Base-by-base conservation (phyloP, 23 tunicate genomes). In the Trididemnum nubilum region DNA sequence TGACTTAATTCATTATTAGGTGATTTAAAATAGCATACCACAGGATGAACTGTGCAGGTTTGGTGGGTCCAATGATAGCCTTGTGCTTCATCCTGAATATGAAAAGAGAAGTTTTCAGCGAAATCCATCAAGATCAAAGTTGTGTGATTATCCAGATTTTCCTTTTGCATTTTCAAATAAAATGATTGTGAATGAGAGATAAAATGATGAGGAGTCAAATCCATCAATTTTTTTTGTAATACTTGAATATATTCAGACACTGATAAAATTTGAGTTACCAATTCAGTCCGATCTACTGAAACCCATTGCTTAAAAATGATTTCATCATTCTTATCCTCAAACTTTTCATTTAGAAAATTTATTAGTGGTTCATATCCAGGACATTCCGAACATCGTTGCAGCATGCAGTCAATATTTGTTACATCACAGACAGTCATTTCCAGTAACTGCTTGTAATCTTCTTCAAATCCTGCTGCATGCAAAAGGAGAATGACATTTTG, bases 11-110 rank as follows among this genome's bases (percentile, higher is more conserved):
- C 82, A 57, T 30, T 35, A 18, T 33, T 25, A 28, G 15, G 2
- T 31, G 39, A 28, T 33, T 78, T 78, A 39, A 18, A 78, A 57
- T 64, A 78, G 33, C 82, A 78, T 15, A 78, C 82, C 78, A 78
- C 82, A 24, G 82, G 82, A 64, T 78, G 82, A 32, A 78, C 82
- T 2, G 82, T 78, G 77, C 74, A 69, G 38, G 38, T 69, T 29
- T 69, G 74, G 74, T 69, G 74, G 36, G 74, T 69, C 74, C 74
- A 78, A 26, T 64, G 82, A 39, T 78, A 78, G 22, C 82, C 82
- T 64, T 78, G 82, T 19, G 71, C 71, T 78, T 78, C 82, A 33
- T 78, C 71, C 64, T 78, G 82, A 15, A 78, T 22, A 22, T 57
- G 71, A 34, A 78, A 78, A 9, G 35, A 57, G 39, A 64, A 54